phyloP scores from a whole-genome alignment of 2,113 vertebrate genomes.

The Apteryx owenii region DNA sequence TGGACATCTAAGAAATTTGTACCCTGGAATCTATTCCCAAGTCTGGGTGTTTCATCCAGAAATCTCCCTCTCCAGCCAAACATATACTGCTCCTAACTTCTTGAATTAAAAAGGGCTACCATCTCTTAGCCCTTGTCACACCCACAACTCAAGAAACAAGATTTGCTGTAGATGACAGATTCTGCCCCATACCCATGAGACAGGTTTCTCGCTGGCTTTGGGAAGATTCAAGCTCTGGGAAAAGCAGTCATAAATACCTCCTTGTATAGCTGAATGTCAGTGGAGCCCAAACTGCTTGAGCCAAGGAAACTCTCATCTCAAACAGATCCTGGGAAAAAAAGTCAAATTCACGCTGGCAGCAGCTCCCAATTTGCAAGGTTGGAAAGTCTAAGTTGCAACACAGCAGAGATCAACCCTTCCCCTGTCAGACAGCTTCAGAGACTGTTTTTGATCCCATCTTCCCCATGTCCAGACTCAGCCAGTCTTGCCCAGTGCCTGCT shows the following conservation, averaged over 20 bases:
- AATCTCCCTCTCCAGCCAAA: not conserved
- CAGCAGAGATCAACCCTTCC: not conserved
- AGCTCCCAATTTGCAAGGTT: not conserved
- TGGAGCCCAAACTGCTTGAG: not conserved
- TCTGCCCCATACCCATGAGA: not conserved
- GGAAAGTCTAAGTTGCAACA: not conserved
- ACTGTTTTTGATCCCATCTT: not conserved
- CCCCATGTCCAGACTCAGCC: not conserved
- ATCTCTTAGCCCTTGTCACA: not conserved
- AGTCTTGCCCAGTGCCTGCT: not conserved
- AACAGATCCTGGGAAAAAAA: not conserved
- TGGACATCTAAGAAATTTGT: not conserved
- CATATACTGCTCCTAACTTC: not conserved
- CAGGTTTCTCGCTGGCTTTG: not conserved
- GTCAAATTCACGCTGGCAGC: not conserved
- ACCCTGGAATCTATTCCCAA: not conserved
- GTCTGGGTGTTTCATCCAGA: not conserved
- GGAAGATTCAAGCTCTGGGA: not conserved
- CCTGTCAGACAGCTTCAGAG: not conserved
- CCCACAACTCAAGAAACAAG: not conserved
- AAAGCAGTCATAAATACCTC: not conserved
- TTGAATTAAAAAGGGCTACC: not conserved
- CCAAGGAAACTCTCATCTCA: conserved; percentile 17
- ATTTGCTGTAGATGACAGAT: not conserved
- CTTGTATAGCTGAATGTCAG: not conserved